Base-by-base conservation (phyloP, 2,888 invertebrate species). In the Aleiodes leptofemur region DNA sequence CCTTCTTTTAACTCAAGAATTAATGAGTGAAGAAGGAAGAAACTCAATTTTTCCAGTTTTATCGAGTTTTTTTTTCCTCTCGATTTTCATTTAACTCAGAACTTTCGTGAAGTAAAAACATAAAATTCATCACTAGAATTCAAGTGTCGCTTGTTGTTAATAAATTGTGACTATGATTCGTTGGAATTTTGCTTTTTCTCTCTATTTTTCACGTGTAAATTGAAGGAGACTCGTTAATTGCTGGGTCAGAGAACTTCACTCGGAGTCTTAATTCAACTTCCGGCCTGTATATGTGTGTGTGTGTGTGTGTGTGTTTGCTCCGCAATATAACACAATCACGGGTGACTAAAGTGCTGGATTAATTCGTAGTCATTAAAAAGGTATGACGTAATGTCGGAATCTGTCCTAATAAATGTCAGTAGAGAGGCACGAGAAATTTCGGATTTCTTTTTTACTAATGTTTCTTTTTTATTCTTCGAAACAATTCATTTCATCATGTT, bases 251-350 rank as follows among this genome's bases (percentile, higher is more conserved):
- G 64, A 64, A 64, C 64, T 64, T 43, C 48, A 61, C 29, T 38
- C 61, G 13, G 13, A 48, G 64, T 64, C 64, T 64, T 64, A 64
- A 64, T 64, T 64, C 34, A 23, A 64, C 64, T 64, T 64, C 43
- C 64, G 64, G 64, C 48, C 23, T 23, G 23, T 23, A 2, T 23
- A 2, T 23, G 23, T 43, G 43, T 48, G 48, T 14, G n/a, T n/a
- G n/a, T n/a, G n/a, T 23, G 23, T 23, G 23, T 23, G 23, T 43
- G 43, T 48, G 48, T 14, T 48, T 23, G 64, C 43, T 8, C 34
- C 48, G 64, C 48, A 43, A 64, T 38, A 48, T 43, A 48, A 64
- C 64, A 64, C 64, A 64, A 64, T 64, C 64, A 64, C 64, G 64
- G 64, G 64, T 64, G 64, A 64, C 43, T 64, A 64, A 64, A 64